These are phyloP conservation scores for Caenorhabditis remanei DNA, from an alignment of 1,140 invertebrate genomes.

Conservation along the genomic window DNA sequence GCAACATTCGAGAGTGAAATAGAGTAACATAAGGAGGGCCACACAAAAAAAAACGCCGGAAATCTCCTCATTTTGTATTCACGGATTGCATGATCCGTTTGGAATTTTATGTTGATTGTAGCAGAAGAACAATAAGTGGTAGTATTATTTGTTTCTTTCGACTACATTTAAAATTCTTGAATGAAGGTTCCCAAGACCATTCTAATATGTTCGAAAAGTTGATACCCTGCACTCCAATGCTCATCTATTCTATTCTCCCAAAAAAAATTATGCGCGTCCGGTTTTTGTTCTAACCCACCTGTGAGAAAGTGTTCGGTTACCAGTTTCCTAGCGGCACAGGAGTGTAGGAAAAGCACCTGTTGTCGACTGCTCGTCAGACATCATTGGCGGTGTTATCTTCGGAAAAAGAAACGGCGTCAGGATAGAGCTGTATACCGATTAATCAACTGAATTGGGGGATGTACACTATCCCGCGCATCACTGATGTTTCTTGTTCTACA, in stretches of 20 bases:
- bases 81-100: slow-evolving; percentile 21
- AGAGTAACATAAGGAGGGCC: slow-evolving; percentile 14
- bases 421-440: neutral
- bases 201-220: too few species aligned
- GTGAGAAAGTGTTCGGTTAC: slow-evolving; percentile 29
- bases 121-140: neutral
- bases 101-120: neutral
- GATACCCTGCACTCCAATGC: too few species aligned
- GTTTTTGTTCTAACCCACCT: too few species aligned
- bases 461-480: slow-evolving; percentile 26
- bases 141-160: too few species aligned
- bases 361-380: slow-evolving; percentile 3
- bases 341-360: slow-evolving; percentile 34
- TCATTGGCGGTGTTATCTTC: slow-evolving; percentile 43
- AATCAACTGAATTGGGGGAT: neutral
- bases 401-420: neutral
- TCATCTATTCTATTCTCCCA: too few species aligned
- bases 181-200: too few species aligned
- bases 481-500: slow-evolving; percentile 36
- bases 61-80: slow-evolving; percentile 52
- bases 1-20: slow-evolving; percentile 38
- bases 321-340: neutral
- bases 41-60: slow-evolving; percentile 24
- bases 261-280: too few species aligned
- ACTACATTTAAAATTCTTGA: too few species aligned